These are phyloP conservation scores for Gambusia holbrooki DNA, from an alignment of 2,113 vertebrate species.

Conservation along the genomic window DNA sequence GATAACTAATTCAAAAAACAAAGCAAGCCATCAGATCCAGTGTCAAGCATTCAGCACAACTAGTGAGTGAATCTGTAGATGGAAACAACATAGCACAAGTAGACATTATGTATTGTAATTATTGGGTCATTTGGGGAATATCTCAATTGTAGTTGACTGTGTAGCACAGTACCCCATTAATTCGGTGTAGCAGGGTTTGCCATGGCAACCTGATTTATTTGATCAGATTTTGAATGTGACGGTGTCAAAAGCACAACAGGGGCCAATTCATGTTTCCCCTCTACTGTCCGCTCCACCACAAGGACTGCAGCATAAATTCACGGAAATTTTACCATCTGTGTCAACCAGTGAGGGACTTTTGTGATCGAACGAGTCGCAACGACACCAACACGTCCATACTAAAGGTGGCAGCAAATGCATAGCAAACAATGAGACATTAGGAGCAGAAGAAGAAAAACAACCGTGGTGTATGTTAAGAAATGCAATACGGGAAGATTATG, in stretches of 20 bases:
- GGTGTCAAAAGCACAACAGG: background rate
- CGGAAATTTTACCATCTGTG: too few species aligned
- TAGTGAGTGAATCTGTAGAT: background rate
- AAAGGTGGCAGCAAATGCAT: too few species aligned
- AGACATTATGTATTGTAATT: too few species aligned
- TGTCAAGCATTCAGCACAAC: background rate
- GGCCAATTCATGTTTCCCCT: background rate
- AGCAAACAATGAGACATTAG: too few species aligned
- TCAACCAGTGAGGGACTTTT: too few species aligned
- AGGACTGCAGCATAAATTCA: too few species aligned
- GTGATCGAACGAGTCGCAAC: too few species aligned
- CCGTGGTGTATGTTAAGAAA: too few species aligned
- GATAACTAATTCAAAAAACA: background rate
- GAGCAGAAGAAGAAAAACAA: too few species aligned
- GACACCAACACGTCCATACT: too few species aligned
- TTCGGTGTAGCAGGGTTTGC: background rate
- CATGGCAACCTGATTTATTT: too few species aligned
- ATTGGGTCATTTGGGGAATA: background rate
- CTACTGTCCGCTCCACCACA: background rate
- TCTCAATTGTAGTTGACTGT: background rate
- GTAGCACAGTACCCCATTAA: background rate
- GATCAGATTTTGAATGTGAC: background rate
- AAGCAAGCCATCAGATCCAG: background rate
- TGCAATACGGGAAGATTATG: too few species aligned
- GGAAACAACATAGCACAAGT: background rate